These are phyloP conservation scores for Tipula vernalis DNA, from an alignment of 2,888 invertebrate species.

Conservation along the genomic window DNA sequence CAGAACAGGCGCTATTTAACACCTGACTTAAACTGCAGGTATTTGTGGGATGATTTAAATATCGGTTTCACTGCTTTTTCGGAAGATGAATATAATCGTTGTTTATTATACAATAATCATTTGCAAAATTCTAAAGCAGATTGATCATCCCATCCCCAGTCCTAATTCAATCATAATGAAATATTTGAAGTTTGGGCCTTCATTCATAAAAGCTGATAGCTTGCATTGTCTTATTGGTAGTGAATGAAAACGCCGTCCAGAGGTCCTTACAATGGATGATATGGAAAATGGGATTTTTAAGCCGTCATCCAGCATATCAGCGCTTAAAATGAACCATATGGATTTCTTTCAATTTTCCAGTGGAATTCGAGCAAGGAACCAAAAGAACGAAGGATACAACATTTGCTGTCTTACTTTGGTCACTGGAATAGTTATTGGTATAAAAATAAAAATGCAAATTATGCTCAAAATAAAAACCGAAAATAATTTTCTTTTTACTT, in stretches of 20 bases:
- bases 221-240: neutral
- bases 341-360: neutral
- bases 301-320: neutral
- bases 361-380: neutral
- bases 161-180: neutral
- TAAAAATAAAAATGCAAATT: no score
- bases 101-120: no score
- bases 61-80: no score
- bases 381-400: neutral
- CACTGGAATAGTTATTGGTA: no score
- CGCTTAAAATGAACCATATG: neutral
- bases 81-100: no score
- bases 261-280: neutral
- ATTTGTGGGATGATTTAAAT: no score
- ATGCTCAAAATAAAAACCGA: no score
- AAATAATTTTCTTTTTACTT: no score
- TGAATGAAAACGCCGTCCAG: neutral
- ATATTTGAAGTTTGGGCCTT: neutral
- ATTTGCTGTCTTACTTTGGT: no score
- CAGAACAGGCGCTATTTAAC: no score
- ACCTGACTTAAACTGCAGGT: no score
- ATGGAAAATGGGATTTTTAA: neutral
- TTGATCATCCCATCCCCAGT: no score
- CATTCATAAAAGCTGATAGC: neutral
- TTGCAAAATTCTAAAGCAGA: neutral